Percentiles rank a stretch among this genome's conserved stretches.
phyloP scores from a whole-genome alignment of 2,888 invertebrate species.

The Cantharis flavilabris region DNA sequence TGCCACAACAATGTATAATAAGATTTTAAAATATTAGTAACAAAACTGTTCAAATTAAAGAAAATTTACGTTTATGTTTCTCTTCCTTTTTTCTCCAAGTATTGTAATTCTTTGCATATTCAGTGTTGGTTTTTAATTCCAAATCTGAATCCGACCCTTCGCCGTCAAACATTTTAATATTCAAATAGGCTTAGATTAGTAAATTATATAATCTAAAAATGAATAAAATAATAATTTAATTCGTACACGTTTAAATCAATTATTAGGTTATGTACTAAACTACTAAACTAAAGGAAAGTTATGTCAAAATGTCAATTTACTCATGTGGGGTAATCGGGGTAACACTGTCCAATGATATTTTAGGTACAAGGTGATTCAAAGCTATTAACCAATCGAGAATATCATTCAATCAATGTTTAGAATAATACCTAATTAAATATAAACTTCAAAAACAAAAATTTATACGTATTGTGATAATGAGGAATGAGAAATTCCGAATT shows the following conservation, averaged over 20 bases:
- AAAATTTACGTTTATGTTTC: slow-evolving; percentile 72
- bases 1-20: neutral
- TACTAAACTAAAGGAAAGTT: neutral
- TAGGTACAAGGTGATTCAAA: too few relatives aligned
- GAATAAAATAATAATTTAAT: neutral
- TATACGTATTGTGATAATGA: too few relatives aligned
- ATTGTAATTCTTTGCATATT: slow-evolving; percentile 84
- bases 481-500: too few relatives aligned
- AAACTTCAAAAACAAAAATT: too few relatives aligned
- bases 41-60: neutral
- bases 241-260: neutral
- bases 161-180: slow-evolving; percentile 59
- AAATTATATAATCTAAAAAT: neutral
- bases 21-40: neutral
- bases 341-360: too few relatives aligned
- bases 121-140: slow-evolving; percentile 71
- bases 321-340: too few relatives aligned
- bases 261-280: neutral
- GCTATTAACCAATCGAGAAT: too few relatives aligned
- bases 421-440: too few relatives aligned
- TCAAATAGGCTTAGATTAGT: neutral
- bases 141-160: slow-evolving; percentile 60
- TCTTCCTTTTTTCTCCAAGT: slow-evolving; percentile 86
- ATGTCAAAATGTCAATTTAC: neutral
- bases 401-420: too few relatives aligned